phyloP scores from a whole-genome alignment of 2,113 vertebrate species.

The Xyrauchen texanus region DNA sequence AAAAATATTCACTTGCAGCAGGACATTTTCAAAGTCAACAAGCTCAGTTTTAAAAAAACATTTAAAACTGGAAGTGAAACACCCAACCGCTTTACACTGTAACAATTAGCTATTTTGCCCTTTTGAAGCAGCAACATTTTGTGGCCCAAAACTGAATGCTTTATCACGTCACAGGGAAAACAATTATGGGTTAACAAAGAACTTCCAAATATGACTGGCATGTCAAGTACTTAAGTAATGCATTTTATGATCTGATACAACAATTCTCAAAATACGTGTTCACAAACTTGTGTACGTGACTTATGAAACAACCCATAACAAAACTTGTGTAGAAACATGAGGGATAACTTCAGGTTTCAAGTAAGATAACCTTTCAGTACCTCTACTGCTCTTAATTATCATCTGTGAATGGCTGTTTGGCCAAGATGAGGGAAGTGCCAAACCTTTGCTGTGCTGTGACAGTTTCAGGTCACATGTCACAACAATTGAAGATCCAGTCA shows the following conservation, averaged over 20 bases:
- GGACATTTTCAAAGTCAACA: constrained; percentile 2
- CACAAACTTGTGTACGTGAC: too few species aligned
- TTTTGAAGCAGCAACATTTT: not conserved
- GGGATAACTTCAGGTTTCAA: not conserved
- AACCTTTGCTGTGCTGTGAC: constrained; percentile 67
- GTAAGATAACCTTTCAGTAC: not conserved
- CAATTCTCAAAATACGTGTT: not conserved
- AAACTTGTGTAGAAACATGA: not conserved
- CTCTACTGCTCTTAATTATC: constrained; percentile 31
- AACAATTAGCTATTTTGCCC: not conserved
- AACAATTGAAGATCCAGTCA: constrained; percentile 81
- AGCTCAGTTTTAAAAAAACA: not conserved
- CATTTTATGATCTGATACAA: not conserved
- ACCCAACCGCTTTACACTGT: not conserved
- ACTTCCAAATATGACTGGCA: not conserved
- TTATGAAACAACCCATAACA: too few species aligned
- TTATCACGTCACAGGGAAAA: too few species aligned
- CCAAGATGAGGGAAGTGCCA: constrained; percentile 66
- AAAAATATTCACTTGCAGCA: not conserved
- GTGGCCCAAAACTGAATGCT: not conserved
- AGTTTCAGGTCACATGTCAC: constrained; percentile 79
- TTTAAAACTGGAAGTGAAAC: constrained; percentile 11
- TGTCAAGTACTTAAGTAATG: not conserved
- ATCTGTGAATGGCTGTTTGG: constrained; percentile 41
- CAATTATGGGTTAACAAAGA: not conserved